Percentiles rank a stretch among this genome's conserved stretches.
phyloP scores from a whole-genome alignment of 1,140 invertebrate species.

The Bombus ignitus region DNA sequence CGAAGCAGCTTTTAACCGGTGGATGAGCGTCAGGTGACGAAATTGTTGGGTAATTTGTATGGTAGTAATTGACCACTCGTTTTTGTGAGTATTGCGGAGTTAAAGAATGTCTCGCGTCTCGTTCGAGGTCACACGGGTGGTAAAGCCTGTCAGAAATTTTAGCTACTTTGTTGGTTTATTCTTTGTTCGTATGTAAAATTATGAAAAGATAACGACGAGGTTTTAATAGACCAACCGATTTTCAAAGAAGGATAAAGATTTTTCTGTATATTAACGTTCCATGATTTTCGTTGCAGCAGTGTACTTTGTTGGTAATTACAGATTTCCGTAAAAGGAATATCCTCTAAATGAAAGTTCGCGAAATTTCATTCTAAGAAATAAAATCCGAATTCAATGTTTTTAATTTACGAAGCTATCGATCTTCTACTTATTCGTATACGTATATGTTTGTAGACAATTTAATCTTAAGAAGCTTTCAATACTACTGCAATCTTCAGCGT shows the following conservation, averaged over 20 bases:
- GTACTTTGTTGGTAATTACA: not conserved
- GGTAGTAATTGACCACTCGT: not conserved
- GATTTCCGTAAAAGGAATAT: not conserved
- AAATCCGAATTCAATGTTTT: too few relatives aligned
- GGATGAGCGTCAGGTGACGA: not conserved
- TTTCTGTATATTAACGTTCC: too few relatives aligned
- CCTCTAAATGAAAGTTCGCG: not conserved
- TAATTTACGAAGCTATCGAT: too few relatives aligned
- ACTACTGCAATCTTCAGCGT: too few relatives aligned
- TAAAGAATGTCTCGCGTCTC: not conserved
- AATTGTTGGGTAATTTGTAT: not conserved
- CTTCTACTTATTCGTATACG: too few relatives aligned
- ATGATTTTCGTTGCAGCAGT: not conserved
- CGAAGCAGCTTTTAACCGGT: not conserved
- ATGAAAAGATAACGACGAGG: not conserved
- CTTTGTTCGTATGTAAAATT: not conserved
- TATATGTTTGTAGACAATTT: too few relatives aligned
- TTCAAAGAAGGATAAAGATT: not conserved
- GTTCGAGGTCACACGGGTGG: not conserved
- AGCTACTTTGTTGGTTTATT: not conserved
- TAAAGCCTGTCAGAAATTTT: not conserved
- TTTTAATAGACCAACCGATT: not conserved
- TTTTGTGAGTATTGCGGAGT: not conserved
- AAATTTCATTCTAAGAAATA: too few relatives aligned
- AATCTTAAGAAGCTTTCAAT: too few relatives aligned